Conservation (phyloP, 2,797 vertebrate species). For the Hozukius guyotensis region DNA sequence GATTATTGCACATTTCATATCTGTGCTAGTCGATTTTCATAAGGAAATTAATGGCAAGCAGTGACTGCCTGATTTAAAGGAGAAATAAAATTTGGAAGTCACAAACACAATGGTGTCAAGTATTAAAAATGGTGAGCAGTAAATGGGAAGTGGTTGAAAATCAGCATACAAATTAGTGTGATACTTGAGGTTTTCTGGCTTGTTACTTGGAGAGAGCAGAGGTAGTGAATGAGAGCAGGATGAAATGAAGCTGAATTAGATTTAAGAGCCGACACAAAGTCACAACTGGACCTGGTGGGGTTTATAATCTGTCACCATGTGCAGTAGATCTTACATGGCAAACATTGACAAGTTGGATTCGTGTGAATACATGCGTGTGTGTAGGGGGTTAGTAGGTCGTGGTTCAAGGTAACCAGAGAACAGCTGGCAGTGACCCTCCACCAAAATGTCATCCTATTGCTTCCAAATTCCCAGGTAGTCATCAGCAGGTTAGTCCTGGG, state of each 20-base stretch:
- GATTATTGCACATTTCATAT: background rate
- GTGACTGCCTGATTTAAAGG: background rate
- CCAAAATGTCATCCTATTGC: background rate
- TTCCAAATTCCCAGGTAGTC: background rate
- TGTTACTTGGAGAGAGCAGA: background rate
- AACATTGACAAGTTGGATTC: background rate
- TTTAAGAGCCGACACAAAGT: conserved; percentile 10
- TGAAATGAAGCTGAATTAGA: background rate
- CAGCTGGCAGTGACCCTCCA: background rate
- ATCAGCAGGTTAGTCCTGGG: background rate
- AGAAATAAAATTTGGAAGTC: background rate
- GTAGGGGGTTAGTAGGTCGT: background rate
- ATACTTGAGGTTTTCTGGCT: too few relatives aligned
- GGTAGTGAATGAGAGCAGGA: background rate
- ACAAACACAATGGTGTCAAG: background rate
- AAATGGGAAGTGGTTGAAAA: background rate
- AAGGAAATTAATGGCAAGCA: background rate
- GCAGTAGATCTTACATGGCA: conserved; percentile 6
- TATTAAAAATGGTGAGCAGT: background rate
- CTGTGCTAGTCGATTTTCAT: background rate
- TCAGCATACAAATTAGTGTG: background rate
- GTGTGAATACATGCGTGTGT: background rate
- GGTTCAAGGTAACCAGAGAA: conserved; percentile 10
- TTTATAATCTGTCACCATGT: conserved; percentile 66
- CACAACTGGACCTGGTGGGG: conserved; percentile 9